Evolutionary conservation across 2,888 invertebrate species (phyloP).

Genomic region (Eristalis arbustorum): DNA sequence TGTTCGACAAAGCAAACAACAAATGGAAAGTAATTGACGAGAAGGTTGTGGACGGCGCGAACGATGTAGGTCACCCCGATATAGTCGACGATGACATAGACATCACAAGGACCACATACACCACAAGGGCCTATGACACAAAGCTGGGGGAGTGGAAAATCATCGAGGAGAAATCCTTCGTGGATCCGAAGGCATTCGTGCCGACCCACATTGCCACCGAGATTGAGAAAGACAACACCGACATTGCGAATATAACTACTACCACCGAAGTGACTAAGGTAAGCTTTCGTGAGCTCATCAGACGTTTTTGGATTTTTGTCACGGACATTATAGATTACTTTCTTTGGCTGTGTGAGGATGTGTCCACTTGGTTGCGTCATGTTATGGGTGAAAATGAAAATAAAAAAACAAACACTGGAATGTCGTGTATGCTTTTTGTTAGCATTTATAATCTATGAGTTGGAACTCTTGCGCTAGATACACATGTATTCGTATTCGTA

Average conservation of each 20-base stretch:
- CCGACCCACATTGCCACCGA: constrained; percentile 80
- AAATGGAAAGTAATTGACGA: constrained; percentile 81
- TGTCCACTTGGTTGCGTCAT: neutral
- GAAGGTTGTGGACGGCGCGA: constrained; percentile 80
- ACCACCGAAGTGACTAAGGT: constrained; percentile 80
- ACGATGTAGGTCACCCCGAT: constrained; percentile 77
- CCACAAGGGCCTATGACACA: constrained; percentile 79
- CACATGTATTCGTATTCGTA: neutral
- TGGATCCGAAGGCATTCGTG: constrained; percentile 77
- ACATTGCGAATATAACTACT: constrained; percentile 80
- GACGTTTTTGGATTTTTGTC: neutral
- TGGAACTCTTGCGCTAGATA: neutral
- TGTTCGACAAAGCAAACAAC: constrained; percentile 78
- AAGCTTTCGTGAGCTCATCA: constrained; percentile 39
- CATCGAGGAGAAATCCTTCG: constrained; percentile 79
- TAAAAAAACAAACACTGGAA: neutral
- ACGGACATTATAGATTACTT: neutral
- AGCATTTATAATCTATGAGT: neutral
- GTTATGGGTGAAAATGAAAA: neutral
- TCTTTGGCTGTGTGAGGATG: neutral
- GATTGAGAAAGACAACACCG: constrained; percentile 80
- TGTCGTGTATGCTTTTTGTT: neutral
- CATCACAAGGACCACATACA: constrained; percentile 79
- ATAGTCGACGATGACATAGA: constrained; percentile 80
- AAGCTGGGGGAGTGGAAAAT: constrained; percentile 79